These are phyloP conservation scores for Leptinotarsa tumamoca DNA, from an alignment of 2,888 invertebrate genomes.

Conservation along the genomic window DNA sequence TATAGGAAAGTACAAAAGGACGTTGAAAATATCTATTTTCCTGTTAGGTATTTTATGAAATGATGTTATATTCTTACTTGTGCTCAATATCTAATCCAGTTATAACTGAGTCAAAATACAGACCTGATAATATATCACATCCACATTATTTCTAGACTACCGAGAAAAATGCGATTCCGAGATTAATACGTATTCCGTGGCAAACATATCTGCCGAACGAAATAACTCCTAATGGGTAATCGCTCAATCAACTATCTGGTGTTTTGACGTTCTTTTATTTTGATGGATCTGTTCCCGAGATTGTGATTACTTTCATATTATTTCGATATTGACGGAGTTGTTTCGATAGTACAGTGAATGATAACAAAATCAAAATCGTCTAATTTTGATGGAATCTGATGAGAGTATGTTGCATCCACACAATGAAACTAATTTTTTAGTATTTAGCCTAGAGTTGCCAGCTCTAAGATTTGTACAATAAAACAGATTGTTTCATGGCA, in stretches of 20 bases:
- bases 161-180: not conserved
- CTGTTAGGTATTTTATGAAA: too few relatives aligned
- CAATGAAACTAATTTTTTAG: too few relatives aligned
- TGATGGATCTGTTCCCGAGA: not conserved
- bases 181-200: not conserved
- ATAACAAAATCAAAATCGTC: not conserved
- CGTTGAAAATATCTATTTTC: too few relatives aligned
- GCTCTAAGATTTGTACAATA: too few relatives aligned
- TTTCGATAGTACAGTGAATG: not conserved
- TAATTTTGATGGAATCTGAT: too few relatives aligned
- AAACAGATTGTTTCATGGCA: too few relatives aligned
- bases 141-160: not conserved
- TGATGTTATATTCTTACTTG: too few relatives aligned
- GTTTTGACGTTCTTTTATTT: not conserved
- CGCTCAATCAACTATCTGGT: constrained; percentile 1
- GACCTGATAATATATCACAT: not conserved
- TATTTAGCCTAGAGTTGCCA: too few relatives aligned
- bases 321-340: not conserved
- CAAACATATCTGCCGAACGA: not conserved
- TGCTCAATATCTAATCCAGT: too few relatives aligned
- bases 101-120: too few relatives aligned
- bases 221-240: constrained; percentile 2
- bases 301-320: not conserved
- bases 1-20: too few relatives aligned
- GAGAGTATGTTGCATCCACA: too few relatives aligned